Evolutionary conservation across 1,140 invertebrate genomes (phyloP), one percentile per base, ranked within the genome.

Genomic region (Colletes latitarsis): DNA sequence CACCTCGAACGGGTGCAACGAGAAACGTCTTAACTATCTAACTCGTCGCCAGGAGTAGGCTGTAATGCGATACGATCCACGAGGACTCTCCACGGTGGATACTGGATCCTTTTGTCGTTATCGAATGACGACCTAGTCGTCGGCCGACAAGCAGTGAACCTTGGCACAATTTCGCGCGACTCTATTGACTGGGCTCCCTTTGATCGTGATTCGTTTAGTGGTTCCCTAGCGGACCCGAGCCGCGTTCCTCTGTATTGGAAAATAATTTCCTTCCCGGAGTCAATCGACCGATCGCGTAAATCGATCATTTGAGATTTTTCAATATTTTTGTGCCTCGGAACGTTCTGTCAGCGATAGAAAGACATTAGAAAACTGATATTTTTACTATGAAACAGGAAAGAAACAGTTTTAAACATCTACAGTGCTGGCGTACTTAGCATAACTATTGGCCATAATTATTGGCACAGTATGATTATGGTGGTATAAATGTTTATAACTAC

Each of bases 41-140:
- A 85, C 67, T 85, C 74, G 60, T 73, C 62, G 30, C n/a, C 46
- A 9, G 58, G 81, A 86, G 85, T 80, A 86, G 67, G 60, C 73
- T 41, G 76, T 76, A 80, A 83, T 58, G 64, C 76, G 63, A 77
- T 68, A 77, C 82, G 60, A 74, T 21, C 58, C 21, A 57, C 21
- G 69, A 82, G 70, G 76, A 62, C 69, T 2, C 77, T 73, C 19
- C 39, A 49, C 19, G 41, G 15, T 66, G 69, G 70, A 77, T 63
- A 53, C 30, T n/a, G 14, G 67, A 79, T 30, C 77, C 77, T 79
- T 64, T 79, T 66, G 77, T 66, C 77, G 52, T 64, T 73, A 72
- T 55, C 46, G 69, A 66, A 79, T 21, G 60, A 46, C 49, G 69
- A 66, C 19, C 69, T 64, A 57, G 49, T 55, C 57, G 19, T 14